phyloP scores from a whole-genome alignment of 2,113 vertebrate genomes.

The Orthonyx spaldingii region DNA sequence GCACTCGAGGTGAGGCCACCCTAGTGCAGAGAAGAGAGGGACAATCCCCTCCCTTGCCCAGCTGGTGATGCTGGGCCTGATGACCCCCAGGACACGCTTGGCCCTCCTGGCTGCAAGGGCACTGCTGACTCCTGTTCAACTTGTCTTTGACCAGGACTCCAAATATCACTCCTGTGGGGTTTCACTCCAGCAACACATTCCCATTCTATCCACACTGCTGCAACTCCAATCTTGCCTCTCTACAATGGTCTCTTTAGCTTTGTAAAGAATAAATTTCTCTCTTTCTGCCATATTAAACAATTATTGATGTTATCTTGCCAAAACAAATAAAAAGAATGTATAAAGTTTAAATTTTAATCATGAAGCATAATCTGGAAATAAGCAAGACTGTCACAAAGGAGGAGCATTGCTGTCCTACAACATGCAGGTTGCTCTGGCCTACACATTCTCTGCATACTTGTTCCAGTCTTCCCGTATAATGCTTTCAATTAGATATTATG shows the following conservation, averaged over 20 bases:
- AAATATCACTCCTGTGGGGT: not conserved
- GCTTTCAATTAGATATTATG: not conserved
- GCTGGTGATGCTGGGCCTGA: not conserved
- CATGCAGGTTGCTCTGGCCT: not conserved
- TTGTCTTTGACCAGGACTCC: accelerated
- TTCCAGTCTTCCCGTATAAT: not conserved
- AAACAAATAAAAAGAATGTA: not conserved
- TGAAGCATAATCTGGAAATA: not conserved
- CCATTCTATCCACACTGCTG: not conserved
- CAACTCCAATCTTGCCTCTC: not conserved
- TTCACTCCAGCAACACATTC: not conserved
- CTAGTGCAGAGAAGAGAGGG: not conserved
- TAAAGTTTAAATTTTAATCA: not conserved
- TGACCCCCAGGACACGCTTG: not conserved
- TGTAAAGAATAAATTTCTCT: not conserved
- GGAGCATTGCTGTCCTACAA: not conserved
- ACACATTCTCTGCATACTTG: not conserved
- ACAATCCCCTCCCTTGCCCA: not conserved
- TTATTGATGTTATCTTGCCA: not conserved
- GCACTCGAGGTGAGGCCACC: not conserved
- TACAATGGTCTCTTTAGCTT: not conserved
- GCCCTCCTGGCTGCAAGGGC: not conserved
- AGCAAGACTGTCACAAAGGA: not conserved
- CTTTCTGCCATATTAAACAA: not conserved
- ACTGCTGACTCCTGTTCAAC: not conserved